phyloP scores from a whole-genome alignment of 2,888 invertebrate genomes.

The Lypha dubia region DNA sequence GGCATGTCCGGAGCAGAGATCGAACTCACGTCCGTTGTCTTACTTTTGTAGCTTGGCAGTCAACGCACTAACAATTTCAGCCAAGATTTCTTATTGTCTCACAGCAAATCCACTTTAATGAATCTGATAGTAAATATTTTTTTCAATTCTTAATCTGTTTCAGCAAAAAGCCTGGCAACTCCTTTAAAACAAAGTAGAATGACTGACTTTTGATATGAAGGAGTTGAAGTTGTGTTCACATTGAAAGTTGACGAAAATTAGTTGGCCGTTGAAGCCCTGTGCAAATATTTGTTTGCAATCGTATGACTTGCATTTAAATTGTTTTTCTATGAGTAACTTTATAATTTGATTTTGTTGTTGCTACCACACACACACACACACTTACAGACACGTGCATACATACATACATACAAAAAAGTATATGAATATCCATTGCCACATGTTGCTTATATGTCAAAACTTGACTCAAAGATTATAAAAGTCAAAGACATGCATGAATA shows the following conservation, averaged over 20 bases:
- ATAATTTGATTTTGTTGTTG: slow-evolving; percentile 59
- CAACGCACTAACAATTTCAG: too few relatives aligned
- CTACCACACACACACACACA: slow-evolving; percentile 1
- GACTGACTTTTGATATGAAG: slow-evolving; percentile 41
- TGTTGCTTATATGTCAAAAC: slow-evolving; percentile 77
- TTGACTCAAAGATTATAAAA: slow-evolving; percentile 75
- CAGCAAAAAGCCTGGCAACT: slow-evolving; percentile 40
- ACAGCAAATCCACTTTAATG: too few relatives aligned
- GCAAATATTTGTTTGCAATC: background rate
- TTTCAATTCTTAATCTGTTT: background rate
- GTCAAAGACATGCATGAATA: slow-evolving; percentile 79
- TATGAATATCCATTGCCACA: slow-evolving; percentile 72
- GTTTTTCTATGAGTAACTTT: slow-evolving; percentile 54
- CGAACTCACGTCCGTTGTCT: too few relatives aligned
- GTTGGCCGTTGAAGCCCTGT: slow-evolving; percentile 57
- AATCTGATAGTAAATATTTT: too few relatives aligned
- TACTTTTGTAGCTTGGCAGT: too few relatives aligned
- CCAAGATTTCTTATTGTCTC: too few relatives aligned
- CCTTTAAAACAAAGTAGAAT: background rate
- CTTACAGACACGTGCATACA: background rate
- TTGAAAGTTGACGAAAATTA: slow-evolving; percentile 68
- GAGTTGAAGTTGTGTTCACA: slow-evolving; percentile 59
- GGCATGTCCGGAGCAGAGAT: too few relatives aligned
- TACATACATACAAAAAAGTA: background rate
- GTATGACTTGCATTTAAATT: slow-evolving; percentile 71